phyloP scores from a whole-genome alignment of 2,888 invertebrate genomes.

The Ichneumoninae sp. region DNA sequence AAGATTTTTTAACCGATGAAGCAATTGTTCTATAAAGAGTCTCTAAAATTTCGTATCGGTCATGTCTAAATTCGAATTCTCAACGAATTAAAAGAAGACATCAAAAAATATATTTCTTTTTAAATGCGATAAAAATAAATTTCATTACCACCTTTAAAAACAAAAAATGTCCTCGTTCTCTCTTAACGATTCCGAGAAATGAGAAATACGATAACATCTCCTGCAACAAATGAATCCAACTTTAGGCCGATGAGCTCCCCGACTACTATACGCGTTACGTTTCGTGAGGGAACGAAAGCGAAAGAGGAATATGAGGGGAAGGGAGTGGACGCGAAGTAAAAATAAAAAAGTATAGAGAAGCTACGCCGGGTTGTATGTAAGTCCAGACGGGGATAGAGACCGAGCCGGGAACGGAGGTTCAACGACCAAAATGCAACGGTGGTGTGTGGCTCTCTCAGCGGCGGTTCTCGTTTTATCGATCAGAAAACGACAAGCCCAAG shows the following conservation, averaged over 20 bases:
- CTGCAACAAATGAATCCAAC: background rate
- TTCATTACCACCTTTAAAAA: too few species aligned
- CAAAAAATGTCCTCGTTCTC: too few species aligned
- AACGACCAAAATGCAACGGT: constrained; percentile 78
- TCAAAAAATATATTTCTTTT: too few species aligned
- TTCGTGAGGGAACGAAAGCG: constrained; percentile 18
- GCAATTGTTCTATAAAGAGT: too few species aligned
- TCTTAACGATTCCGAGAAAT: too few species aligned
- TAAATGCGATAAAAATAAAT: too few species aligned
- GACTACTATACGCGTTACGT: background rate
- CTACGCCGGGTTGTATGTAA: constrained; percentile 15
- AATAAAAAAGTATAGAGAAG: constrained; percentile 18
- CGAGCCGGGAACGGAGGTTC: constrained; percentile 68
- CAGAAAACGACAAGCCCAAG: constrained; percentile 57
- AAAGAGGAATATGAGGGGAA: constrained; percentile 23
- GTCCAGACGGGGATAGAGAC: constrained; percentile 33
- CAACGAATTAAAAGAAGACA: too few species aligned
- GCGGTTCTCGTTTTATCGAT: constrained; percentile 68
- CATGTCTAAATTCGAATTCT: too few species aligned
- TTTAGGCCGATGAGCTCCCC: background rate
- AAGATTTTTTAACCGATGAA: too few species aligned
- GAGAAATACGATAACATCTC: background rate
- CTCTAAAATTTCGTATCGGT: too few species aligned
- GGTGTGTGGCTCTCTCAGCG: constrained; percentile 43
- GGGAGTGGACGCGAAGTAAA: constrained; percentile 8